These are phyloP conservation scores for Thereva nobilitata DNA, from an alignment of 2,888 invertebrate species.

Conservation along the genomic window DNA sequence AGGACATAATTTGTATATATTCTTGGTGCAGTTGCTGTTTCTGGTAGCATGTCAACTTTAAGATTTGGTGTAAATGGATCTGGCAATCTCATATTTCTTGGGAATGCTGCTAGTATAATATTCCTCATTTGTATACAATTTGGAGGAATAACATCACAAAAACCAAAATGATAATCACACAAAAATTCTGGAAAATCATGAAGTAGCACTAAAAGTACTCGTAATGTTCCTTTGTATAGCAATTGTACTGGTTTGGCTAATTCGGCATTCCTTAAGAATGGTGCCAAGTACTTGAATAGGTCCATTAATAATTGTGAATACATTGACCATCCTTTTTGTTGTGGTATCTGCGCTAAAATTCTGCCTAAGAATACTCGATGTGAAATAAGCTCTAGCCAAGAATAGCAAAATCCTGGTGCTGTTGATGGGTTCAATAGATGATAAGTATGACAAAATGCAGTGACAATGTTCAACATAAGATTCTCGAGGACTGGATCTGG, in stretches of 20 bases:
- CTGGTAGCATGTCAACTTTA: constrained; percentile 86
- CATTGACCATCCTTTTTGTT: constrained; percentile 96
- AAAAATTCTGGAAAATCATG: constrained; percentile 99
- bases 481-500: constrained; percentile 92
- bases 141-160: constrained; percentile 98
- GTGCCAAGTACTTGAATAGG: constrained; percentile 94
- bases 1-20: constrained; percentile 86
- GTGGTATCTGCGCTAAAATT: constrained; percentile 86
- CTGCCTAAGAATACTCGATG: constrained; percentile 95
- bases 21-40: constrained; percentile 86
- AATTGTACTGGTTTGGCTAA: constrained; percentile 91
- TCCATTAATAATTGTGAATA: constrained; percentile 95
- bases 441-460: constrained; percentile 94
- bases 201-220: constrained; percentile 90
- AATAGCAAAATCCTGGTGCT: constrained; percentile 95
- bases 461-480: constrained; percentile 83
- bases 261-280: constrained; percentile 96
- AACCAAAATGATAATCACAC: constrained; percentile 98
- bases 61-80: constrained; percentile 98
- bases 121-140: constrained; percentile 99
- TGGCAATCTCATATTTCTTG: constrained; percentile 95
- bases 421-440: constrained; percentile 90
- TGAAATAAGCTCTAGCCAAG: constrained; percentile 97
- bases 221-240: constrained; percentile 93
- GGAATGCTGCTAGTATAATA: constrained; percentile 95